Evolutionary conservation across 2,888 invertebrate genomes (phyloP), one percentile per base, ranked within the genome.

Genomic region (Ferdinandea cuprea): DNA sequence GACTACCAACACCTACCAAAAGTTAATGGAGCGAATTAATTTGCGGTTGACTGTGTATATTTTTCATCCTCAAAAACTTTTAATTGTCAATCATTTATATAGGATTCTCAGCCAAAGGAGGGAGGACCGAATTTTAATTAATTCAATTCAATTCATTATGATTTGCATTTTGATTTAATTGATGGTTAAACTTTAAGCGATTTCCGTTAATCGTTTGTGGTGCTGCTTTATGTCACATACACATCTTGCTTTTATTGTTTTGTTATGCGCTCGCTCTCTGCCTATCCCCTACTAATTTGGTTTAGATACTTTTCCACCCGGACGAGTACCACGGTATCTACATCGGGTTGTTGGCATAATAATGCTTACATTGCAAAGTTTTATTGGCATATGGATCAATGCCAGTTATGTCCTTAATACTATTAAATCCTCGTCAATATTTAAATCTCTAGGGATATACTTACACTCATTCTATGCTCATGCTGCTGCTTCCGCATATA

Each of bases 341-440:
- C n/a, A n/a, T 40, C 13, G 13, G 40, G 13, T 13, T 28, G 59
- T 42, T 72, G 28, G 32, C 48, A 52, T 71, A 48, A 48, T 69
- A 40, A 13, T 28, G 48, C 21, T 52, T 37, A 44, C 32, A 56
- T 58, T 63, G 37, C 42, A 8, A 63, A 65, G 11, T 68, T 73
- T 80, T 74, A 63, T 69, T 74, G 58, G 56, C 58, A 65, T 52
- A 69, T 63, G 74, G 50, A 80, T 80, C 69, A 74, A 37, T 69
- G 69, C 32, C 69, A 80, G 69, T 65, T 74, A 58, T 74, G 69
- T 35, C 56, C 68, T 69, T 63, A 69, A 80, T 68, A 50, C 58
- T 63, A 74, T 74, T 63, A 80, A 74, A 74, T 74, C 74, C 69
- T 58, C 50, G 69, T 74, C 69, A 74, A 74, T 80, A 80, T 80